These are phyloP conservation scores for Pyxicephalus adspersus DNA, from an alignment of 2,113 vertebrate species.

Conservation along the genomic window DNA sequence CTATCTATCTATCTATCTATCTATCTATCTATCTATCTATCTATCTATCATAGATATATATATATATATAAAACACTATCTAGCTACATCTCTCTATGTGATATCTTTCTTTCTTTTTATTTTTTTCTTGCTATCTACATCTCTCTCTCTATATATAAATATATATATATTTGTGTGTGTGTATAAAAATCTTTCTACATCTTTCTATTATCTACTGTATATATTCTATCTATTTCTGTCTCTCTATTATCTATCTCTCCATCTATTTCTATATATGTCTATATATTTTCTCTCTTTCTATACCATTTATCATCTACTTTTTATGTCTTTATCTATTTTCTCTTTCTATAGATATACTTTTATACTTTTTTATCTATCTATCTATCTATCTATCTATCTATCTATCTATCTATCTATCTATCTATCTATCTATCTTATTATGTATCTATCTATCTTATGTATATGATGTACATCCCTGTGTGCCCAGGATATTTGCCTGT, in stretches of 20 bases:
- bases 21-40: conserved; percentile 32
- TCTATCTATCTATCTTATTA: conserved; percentile 15
- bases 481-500: no score
- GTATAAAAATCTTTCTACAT: not conserved
- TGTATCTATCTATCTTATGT: conserved; percentile 1
- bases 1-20: conserved; percentile 7
- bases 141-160: not conserved
- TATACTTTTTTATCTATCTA: not conserved
- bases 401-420: conserved; percentile 45
- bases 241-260: conserved; percentile 4
- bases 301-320: no score
- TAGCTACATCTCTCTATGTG: conserved; percentile 40
- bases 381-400: conserved; percentile 49
- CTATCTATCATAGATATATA: not conserved
- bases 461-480: no score
- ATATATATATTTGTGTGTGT: not conserved
- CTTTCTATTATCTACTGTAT: not conserved
- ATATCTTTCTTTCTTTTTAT: conserved; percentile 20
- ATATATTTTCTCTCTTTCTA: no score
- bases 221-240: no score
- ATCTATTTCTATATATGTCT: not conserved
- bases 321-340: not conserved
- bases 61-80: conserved; percentile 17
- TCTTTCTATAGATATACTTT: not conserved
- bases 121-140: not conserved